Percentiles rank a stretch among this genome's conserved stretches.
phyloP scores from a whole-genome alignment of 2,888 invertebrate genomes.

The Clunio marinus region DNA sequence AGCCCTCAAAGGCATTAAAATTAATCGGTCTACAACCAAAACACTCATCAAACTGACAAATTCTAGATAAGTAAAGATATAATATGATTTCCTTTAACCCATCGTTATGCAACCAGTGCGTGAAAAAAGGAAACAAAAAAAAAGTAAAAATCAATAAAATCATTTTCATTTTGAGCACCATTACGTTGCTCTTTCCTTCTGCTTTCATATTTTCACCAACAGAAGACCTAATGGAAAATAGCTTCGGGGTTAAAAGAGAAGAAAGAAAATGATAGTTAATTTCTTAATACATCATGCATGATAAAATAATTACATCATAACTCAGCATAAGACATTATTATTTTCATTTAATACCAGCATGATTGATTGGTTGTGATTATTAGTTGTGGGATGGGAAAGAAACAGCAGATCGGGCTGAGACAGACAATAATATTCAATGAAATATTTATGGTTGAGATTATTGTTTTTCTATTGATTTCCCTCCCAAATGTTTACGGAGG shows the following conservation, averaged over 20 bases:
- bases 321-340: constrained; percentile 25
- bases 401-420: constrained; percentile 2
- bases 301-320: constrained; percentile 32
- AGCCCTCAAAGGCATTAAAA: too few species aligned
- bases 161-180: background rate
- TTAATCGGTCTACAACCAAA: too few species aligned
- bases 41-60: too few species aligned
- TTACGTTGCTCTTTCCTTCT: background rate
- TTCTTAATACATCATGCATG: constrained; percentile 29
- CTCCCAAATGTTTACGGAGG: too few species aligned
- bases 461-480: constrained; percentile 2
- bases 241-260: background rate
- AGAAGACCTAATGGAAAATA: too few species aligned
- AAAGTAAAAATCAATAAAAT: background rate
- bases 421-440: constrained; percentile 15
- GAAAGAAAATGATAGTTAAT: constrained; percentile 24
- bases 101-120: too few species aligned
- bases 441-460: background rate
- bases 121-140: background rate
- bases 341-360: background rate
- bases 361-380: constrained; percentile 19
- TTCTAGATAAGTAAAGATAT: too few species aligned
- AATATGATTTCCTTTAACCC: too few species aligned
- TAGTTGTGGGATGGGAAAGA: background rate
- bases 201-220: background rate